Base-by-base conservation (phyloP, 1,140 invertebrate species). In the Eupeodes corollae region DNA sequence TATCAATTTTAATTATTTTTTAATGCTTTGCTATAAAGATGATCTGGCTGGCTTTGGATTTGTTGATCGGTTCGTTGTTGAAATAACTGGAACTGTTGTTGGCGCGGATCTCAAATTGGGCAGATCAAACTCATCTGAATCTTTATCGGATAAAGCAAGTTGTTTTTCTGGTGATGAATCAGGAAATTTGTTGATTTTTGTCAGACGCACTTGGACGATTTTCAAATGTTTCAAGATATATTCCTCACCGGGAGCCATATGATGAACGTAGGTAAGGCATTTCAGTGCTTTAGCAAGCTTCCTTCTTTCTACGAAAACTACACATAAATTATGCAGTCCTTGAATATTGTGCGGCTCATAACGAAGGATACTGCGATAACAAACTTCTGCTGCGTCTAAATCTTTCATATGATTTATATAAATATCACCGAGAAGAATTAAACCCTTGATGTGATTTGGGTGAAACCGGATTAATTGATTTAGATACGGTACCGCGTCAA, bases 351-450 rank as follows among this genome's bases (percentile, higher is more conserved):
- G 80, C 0, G 92, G 86, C 52, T 97, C 91, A 35, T 91, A 63
- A 54, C 84, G 78, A 1, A 97, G 65, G 54, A 97, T 95, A 50
- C 83, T 78, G 40, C 82, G 78, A 70, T 96, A 97, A 66, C 91
- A 95, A 82, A 92, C 86, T 72, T 93, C 88, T 18, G 91, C 91
- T 1, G 87, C 86, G 61, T 92, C 88, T 56, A 96, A 68, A 70
- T 98, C 91, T 65, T 95, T 95, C 53, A 95, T 85, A 52, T 87
- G 86, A 68, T 97, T 98, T 35, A 98, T 92, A 67, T 95, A 95
- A 57, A 98, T 94, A 65, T 98, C 94, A 13, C 93, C 93, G 6
- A 97, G 73, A 14, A 98, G 73, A 51, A 97, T 94, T 10, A 95
- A 72, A 15, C 91, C 93, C 74, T 98, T 98, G 1, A 91, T 82